A percentile compares a stretch with the other conserved stretches of the same genome.
These are phyloP conservation scores for Chironomus tentans DNA, from an alignment of 2,888 invertebrate genomes.

Conservation along the genomic window DNA sequence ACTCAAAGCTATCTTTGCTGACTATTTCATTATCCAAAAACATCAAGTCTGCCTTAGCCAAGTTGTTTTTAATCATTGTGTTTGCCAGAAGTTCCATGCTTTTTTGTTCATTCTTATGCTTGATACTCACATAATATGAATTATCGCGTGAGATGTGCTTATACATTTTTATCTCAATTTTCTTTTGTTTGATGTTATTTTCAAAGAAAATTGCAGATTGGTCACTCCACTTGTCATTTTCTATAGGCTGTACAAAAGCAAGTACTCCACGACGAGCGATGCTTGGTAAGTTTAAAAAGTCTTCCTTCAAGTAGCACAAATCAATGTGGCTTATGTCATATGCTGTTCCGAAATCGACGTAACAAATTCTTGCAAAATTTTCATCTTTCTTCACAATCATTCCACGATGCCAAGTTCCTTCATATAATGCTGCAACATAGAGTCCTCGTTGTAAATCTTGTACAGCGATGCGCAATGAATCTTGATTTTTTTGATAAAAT, in stretches of 20 bases:
- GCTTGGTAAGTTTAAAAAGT: not conserved
- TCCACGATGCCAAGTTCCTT: not conserved
- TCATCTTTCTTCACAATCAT: not conserved
- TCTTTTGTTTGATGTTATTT: not conserved
- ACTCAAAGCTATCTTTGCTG: not conserved
- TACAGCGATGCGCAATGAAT: not conserved
- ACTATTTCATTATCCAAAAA: not conserved
- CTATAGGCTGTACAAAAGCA: not conserved
- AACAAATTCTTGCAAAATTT: not conserved
- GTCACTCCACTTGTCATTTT: not conserved
- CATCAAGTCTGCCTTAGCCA: too few relatives aligned
- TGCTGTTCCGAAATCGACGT: not conserved
- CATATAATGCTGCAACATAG: not conserved
- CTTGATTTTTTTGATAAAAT: not conserved
- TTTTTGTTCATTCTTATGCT: too few relatives aligned
- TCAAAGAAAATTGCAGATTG: not conserved
- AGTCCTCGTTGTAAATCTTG: not conserved
- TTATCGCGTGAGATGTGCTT: not conserved
- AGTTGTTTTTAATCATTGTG: too few relatives aligned
- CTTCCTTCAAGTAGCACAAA: not conserved
- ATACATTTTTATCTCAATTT: not conserved
- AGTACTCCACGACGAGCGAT: not conserved
- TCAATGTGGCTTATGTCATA: not conserved
- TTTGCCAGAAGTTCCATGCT: too few relatives aligned
- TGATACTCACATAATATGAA: not conserved